phyloP scores from a whole-genome alignment of 2,888 invertebrate species.

The Rambutsinella grinnellia region DNA sequence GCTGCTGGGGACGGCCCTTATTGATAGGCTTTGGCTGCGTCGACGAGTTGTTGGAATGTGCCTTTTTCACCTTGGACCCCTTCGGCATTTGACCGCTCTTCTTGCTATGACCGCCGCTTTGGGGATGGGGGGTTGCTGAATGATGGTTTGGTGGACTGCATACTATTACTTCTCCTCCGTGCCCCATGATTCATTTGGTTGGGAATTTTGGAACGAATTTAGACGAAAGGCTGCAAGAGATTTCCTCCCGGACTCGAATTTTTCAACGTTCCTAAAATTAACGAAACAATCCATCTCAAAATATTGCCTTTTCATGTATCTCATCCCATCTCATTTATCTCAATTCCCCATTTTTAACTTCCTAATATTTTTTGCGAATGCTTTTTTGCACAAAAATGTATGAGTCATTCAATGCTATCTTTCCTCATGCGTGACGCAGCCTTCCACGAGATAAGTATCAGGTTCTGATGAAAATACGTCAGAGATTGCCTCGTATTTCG shows the following conservation, averaged over 20 bases:
- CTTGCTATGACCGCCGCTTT: conserved; percentile 37
- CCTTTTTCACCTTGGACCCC: conserved; percentile 40
- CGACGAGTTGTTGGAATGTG: conserved; percentile 26
- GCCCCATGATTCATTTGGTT: conserved; percentile 54
- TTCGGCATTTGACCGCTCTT: conserved; percentile 39
- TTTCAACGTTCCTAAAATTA: conserved; percentile 27
- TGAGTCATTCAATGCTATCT: too few relatives aligned
- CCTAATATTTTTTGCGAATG: too few relatives aligned
- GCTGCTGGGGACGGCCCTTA: conserved; percentile 31
- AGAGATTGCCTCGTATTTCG: too few relatives aligned
- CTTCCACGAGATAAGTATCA: too few relatives aligned
- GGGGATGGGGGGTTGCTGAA: conserved; percentile 29
- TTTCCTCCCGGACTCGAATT: conserved; percentile 10
- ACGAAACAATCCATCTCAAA: too few relatives aligned
- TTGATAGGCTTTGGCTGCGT: conserved; percentile 29
- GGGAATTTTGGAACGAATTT: conserved; percentile 32
- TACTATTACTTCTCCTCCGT: conserved; percentile 43
- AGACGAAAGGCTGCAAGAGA: conserved; percentile 21
- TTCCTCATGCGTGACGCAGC: too few relatives aligned
- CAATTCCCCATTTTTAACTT: too few relatives aligned
- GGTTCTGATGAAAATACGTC: too few relatives aligned
- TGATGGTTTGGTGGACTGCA: conserved; percentile 37
- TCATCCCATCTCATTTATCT: too few relatives aligned
- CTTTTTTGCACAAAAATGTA: too few relatives aligned
- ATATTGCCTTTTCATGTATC: too few relatives aligned